phyloP scores from a whole-genome alignment of 2,113 vertebrate species.

The Malaclemys terrapin region DNA sequence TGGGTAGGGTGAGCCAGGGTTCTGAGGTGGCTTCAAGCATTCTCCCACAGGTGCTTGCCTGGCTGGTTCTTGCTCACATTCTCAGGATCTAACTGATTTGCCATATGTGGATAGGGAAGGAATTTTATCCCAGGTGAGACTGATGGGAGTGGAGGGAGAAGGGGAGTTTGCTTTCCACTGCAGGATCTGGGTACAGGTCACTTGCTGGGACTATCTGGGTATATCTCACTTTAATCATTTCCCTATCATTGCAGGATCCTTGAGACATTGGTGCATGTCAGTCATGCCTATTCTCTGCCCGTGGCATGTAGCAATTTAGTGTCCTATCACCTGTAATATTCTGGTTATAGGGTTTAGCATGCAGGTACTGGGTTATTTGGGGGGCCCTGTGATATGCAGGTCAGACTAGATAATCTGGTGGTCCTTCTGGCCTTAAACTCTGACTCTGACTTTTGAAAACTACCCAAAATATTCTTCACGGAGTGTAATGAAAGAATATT shows the following conservation, averaged over 20 bases:
- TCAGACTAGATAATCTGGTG: neutral
- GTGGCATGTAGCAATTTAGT: neutral
- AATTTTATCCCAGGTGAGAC: neutral
- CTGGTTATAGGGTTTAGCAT: neutral
- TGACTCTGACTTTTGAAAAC: neutral
- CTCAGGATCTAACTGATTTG: neutral
- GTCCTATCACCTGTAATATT: neutral
- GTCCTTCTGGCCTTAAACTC: neutral
- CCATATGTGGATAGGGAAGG: neutral
- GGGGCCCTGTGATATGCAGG: neutral
- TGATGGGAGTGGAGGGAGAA: too few relatives aligned
- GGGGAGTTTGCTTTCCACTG: neutral
- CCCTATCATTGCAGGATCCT: neutral
- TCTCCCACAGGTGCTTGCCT: neutral
- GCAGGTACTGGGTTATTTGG: neutral
- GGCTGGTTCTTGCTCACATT: neutral
- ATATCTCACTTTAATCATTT: neutral
- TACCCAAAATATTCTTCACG: fast-evolving
- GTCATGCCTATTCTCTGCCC: neutral
- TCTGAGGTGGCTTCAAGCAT: neutral
- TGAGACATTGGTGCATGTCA: neutral
- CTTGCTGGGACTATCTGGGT: neutral
- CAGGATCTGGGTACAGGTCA: too few relatives aligned
- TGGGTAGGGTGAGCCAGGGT: too few relatives aligned
- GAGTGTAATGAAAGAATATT: neutral